Evolutionary conservation across 1,140 invertebrate species (phyloP), one percentile per base, ranked within the genome.

Genomic region (Lepidurus packardi): DNA sequence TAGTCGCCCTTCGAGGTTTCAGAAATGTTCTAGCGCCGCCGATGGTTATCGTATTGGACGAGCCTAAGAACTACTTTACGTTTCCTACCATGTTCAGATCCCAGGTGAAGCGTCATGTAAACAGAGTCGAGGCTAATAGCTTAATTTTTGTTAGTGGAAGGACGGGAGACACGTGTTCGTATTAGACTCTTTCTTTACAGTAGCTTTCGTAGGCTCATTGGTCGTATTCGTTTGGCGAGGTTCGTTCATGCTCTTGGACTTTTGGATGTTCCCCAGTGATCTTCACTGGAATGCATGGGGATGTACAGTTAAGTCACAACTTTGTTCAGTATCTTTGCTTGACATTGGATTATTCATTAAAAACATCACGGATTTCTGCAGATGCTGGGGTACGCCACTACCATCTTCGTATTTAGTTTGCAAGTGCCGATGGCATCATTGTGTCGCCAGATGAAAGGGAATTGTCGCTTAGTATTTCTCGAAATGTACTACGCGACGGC

Each of bases 191-290:
- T 85, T 93, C 73, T 94, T 95, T 85, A 94, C 92, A 24, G 92
- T 95, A 45, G 88, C 91, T 73, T 88, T 95, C 34, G 90, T 94
- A 74, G 93, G 93, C 1, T 92, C 91, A 0, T 86, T 95, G 77
- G 92, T 95, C 41, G 92, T 95, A 1, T 92, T 93, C 82, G 92
- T 93, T 11, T 96, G 94, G 94, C 87, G 93, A 82, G 93, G 94
- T 43, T 87, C 90, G 25, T 96, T 93, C 93, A 89, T 89, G 8
- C 85, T 94, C 73, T 86, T 94, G 73, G 94, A 95, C 84, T 85
- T 92, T 78, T 90, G 90, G 82, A 84, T 95, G 7, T 95, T 90
- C 83, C 93, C 93, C 1, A 87, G 88, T 0, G 85, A 91, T 82
- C 79, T 78, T 13, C 81, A 82, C 41, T 84, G 84, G 79, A 92